Conservation (phyloP, 2,113 vertebrate genomes). For the Embiotoca jacksoni region DNA sequence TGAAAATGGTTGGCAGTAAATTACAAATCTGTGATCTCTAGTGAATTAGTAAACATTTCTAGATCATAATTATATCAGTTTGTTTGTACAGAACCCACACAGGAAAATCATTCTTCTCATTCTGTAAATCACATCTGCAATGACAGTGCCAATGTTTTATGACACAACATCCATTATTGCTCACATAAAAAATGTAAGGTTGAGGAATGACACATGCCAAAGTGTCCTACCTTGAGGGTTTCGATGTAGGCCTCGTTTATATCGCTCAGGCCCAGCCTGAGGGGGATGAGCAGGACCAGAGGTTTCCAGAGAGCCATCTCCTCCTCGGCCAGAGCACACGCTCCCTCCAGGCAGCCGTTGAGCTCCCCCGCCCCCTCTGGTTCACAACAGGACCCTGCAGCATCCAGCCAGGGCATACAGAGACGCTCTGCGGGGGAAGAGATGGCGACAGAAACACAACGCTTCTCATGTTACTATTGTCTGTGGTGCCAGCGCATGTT, state of each 20-base stretch:
- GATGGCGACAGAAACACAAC: not conserved
- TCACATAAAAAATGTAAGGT: not conserved
- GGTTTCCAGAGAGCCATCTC: conserved; percentile 89
- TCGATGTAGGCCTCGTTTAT: conserved; percentile 98
- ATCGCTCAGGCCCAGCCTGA: conserved; percentile 95
- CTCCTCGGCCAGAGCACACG: conserved; percentile 81
- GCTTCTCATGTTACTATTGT: not conserved
- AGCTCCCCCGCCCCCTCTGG: conserved; percentile 69
- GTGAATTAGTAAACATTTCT: not conserved
- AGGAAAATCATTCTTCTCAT: no score
- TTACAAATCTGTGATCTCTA: not conserved
- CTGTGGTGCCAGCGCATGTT: not conserved
- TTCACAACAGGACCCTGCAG: conserved; percentile 77
- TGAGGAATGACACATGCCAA: not conserved
- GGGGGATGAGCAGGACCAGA: conserved; percentile 95
- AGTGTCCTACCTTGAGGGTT: conserved; percentile 91
- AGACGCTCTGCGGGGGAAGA: conserved; percentile 85
- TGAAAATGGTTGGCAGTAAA: not conserved
- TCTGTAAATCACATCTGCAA: not conserved
- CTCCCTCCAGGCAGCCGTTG: conserved; percentile 86
- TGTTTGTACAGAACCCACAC: no score
- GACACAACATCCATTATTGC: not conserved
- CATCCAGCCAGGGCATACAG: conserved; percentile 85
- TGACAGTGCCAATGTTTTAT: not conserved
- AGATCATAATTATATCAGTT: no score